Evolutionary conservation across 2,797 vertebrate species (phyloP), one percentile per base, ranked within the genome.

Genomic region (Thripadectes ignobilis): DNA sequence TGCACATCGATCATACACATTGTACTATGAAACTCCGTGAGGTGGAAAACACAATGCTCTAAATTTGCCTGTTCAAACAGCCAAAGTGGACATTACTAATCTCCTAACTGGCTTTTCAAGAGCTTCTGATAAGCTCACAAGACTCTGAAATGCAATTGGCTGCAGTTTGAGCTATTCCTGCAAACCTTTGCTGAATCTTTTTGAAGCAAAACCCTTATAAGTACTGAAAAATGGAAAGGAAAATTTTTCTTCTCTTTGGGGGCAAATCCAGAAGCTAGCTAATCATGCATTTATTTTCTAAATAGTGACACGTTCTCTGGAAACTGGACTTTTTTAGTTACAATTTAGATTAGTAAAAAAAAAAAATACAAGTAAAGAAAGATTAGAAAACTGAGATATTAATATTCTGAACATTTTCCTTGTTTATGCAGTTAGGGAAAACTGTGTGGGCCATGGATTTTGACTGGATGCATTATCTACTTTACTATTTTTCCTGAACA

Each of bases 171-270:
- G 48, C 7, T 81, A 46, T n/a, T 88, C 21, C 11, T 65, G 39
- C 45, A 89, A 92, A 65, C 57, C 26, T 91, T 93, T 84, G 24
- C 58, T 74, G 30, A 51, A 36, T 41, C 27, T 83, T 88, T 85
- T 75, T 46, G 43, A 84, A 95, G n/a, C 4, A 58, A 74, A 94
- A 8, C 12, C 17, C 22, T 90, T 43, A 14, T 80, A 85, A 89
- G 79, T 91, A 88, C 65, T 41, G 59, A 89, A 61, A 96, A 97
- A 95, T 61, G 41, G 81, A 96, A 97, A 95, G 69, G 24, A 86
- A 94, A 67, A 19, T 48, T 91, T 92, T 93, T 91, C n/a, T 39
- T 97, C 39, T 79, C 54, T 94, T 66, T 23, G 45, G 54, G 69
- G 95, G n/a, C 49, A 97, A 95, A 81, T n/a, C 43, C 13, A 46